phyloP scores from a whole-genome alignment of 2,113 vertebrate species.

The Pagrus major region DNA sequence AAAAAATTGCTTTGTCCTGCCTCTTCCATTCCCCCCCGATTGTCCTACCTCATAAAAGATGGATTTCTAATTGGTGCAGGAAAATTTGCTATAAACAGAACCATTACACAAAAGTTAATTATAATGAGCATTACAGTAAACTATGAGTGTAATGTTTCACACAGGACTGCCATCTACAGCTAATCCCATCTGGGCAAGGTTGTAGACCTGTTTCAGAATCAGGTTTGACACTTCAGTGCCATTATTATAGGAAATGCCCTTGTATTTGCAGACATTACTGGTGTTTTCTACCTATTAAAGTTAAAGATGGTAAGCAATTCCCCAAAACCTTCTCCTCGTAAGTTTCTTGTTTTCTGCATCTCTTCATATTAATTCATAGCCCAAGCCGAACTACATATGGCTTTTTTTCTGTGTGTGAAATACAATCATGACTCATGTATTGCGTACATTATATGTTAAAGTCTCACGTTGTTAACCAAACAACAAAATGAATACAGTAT shows the following conservation, averaged over 20 bases:
- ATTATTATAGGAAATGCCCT: background rate
- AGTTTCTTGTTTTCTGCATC: background rate
- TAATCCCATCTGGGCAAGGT: background rate
- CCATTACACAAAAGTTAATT: background rate
- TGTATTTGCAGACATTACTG: background rate
- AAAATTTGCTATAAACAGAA: background rate
- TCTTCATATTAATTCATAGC: background rate
- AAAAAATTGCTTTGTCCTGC: background rate
- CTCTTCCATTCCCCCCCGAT: background rate
- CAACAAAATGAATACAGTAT: background rate
- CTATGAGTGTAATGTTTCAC: background rate
- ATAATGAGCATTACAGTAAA: background rate
- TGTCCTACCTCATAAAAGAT: background rate
- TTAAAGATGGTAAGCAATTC: background rate
- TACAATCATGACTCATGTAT: background rate
- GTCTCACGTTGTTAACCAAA: conserved; percentile 5
- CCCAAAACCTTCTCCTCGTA: too few species aligned
- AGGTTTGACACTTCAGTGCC: background rate
- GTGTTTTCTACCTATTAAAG: background rate
- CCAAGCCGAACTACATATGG: background rate
- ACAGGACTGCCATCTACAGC: background rate
- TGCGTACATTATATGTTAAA: background rate
- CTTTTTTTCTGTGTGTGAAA: background rate
- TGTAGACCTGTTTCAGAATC: background rate
- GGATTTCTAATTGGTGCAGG: background rate